phyloP scores from a whole-genome alignment of 1,140 invertebrate genomes.

The Pectinophora gossypiella region DNA sequence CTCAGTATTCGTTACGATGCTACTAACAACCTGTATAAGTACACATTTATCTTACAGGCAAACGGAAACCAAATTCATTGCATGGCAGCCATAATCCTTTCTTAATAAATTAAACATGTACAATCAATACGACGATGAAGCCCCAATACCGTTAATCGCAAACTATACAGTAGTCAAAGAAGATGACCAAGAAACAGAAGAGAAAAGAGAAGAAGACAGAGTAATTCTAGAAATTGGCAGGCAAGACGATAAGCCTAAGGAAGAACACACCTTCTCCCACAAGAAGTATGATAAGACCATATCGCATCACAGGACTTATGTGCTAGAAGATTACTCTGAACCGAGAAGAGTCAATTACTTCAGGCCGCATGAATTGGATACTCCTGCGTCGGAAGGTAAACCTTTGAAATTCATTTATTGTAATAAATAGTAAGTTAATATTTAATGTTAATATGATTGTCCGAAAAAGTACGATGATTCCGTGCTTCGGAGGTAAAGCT shows the following conservation, averaged over 20 bases:
- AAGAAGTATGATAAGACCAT: slow-evolving; percentile 74
- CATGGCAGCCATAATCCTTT: no score
- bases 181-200: slow-evolving; percentile 33
- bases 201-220: slow-evolving; percentile 44
- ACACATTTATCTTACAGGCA: background rate
- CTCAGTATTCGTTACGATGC: background rate
- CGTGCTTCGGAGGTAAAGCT: no score
- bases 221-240: slow-evolving; percentile 70
- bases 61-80: no score
- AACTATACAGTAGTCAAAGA: slow-evolving; percentile 57
- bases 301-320: slow-evolving; percentile 63
- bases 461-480: no score
- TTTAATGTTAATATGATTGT: no score
- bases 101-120: slow-evolving; percentile 35
- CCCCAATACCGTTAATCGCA: slow-evolving; percentile 48
- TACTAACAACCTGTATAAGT: background rate
- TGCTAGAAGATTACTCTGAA: slow-evolving; percentile 55
- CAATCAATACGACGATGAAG: slow-evolving; percentile 52
- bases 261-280: slow-evolving; percentile 66
- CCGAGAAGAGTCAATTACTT: slow-evolving; percentile 47
- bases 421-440: no score
- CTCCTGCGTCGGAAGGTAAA: slow-evolving; percentile 40
- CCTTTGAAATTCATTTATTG: no score
- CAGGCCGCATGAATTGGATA: slow-evolving; percentile 51
- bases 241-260: slow-evolving; percentile 56